Evolutionary conservation across 2,797 vertebrate species (phyloP), one percentile per base, ranked within the genome.

Genomic region (Halcyon chelicuti): DNA sequence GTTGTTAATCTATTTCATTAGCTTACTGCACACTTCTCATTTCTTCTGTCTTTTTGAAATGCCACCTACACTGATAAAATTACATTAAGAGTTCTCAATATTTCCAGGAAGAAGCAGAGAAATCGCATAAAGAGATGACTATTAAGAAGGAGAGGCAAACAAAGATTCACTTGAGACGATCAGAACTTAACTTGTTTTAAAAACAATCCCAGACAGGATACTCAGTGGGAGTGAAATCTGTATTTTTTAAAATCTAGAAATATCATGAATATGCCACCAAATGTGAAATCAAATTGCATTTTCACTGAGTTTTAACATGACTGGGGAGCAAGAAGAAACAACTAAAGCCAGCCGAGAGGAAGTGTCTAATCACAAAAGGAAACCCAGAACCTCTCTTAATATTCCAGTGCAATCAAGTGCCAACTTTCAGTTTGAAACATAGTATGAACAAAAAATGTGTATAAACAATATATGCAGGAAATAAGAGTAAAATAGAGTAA

Each of bases 61-160:
- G 55, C 93, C 95, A 93, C 95, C 96, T 93, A 95, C 91, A 88
- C 81, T 65, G 68, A 76, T 44, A 93, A 93, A 94, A 96, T 94
- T 79, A 61, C 68, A 81, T 86, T 94, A 93, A 20, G 15, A 90
- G 79, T 90, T 95, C 78, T 93, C 70, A 95, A 26, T 91, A 85
- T 79, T 96, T 96, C 79, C 67, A 93, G 28, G 44, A 91, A 94
- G 83, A 70, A 90, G 76, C 11, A 67, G 44, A 88, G 63, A 88
- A 93, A 82, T 71, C 77, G 81, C 7, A 79, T 72, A 92, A 94
- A 90, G 49, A 49, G 29, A 91, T 31, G n/a, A 85, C 60, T 95
- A 58, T 71, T 73, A 93, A 78, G 63, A 90, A 88, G 67, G 16
- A 71, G 13, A 72, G 66, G 70, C 86, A 93, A 94, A 94, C 42